Evolutionary conservation across 2,113 vertebrate species (phyloP).

Genomic region (Ia io): DNA sequence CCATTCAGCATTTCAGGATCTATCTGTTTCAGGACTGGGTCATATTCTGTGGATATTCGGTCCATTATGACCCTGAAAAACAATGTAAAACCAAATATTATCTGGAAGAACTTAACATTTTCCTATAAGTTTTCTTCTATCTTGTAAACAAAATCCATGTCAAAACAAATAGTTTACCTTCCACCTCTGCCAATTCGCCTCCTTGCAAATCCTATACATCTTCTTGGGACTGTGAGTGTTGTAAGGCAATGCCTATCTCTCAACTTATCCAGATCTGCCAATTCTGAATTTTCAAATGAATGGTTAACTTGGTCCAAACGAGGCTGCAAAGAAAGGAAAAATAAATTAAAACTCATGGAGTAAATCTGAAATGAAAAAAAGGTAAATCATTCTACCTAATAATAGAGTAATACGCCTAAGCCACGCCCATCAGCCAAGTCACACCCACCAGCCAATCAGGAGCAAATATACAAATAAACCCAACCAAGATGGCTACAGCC

Average conservation of each 20-base stretch:
- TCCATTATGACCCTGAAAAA: slow-evolving; percentile 90
- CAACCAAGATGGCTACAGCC: no score
- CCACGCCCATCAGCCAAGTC: no score
- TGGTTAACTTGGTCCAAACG: slow-evolving; percentile 85
- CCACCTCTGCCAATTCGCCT: slow-evolving; percentile 92
- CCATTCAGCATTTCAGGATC: slow-evolving; percentile 89
- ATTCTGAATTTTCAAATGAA: slow-evolving; percentile 79
- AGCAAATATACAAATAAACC: no score
- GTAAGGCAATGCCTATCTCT: slow-evolving; percentile 91
- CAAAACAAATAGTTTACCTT: slow-evolving; percentile 81
- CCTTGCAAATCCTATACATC: slow-evolving; percentile 90
- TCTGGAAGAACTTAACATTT: background rate
- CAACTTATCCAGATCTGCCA: slow-evolving; percentile 85
- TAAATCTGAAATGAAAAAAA: slow-evolving; percentile 36
- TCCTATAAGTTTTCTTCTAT: background rate
- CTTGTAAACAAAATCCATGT: background rate
- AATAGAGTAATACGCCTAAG: no score
- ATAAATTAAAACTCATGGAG: background rate
- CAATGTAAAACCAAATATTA: slow-evolving; percentile 13
- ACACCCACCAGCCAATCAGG: no score
- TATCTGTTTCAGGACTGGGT: slow-evolving; percentile 87
- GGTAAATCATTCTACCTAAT: no score
- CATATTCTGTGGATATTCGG: slow-evolving; percentile 88
- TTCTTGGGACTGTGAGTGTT: slow-evolving; percentile 88
- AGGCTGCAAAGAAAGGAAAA: slow-evolving; percentile 81